These are phyloP conservation scores for Hemicentrotus pulcherrimus DNA, from an alignment of 35 echinoderm and acorn worm species.

Conservation along the genomic window DNA sequence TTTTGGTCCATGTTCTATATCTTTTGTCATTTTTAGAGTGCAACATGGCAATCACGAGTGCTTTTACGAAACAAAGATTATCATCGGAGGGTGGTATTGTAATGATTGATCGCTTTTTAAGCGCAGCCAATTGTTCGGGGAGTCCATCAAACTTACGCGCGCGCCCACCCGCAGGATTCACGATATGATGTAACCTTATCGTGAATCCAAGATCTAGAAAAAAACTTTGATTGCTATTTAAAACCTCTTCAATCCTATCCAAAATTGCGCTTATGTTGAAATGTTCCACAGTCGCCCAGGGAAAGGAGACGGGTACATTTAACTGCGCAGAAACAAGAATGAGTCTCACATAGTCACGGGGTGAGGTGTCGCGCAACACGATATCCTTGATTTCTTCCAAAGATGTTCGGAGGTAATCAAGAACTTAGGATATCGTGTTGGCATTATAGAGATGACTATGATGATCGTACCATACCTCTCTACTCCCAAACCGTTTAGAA, in stretches of 20 bases:
- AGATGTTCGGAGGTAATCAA: not conserved
- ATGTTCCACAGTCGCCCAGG: not conserved
- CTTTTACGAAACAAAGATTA: conserved; percentile 8
- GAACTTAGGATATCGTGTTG: not conserved
- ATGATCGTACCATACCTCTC: conserved; percentile 31
- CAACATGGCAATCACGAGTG: not conserved
- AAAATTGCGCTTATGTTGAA: not conserved
- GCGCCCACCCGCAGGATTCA: not conserved
- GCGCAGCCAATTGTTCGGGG: not conserved
- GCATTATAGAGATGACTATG: not conserved
- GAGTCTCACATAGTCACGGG: not conserved
- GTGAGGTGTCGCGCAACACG: not conserved
- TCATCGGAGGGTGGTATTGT: not conserved
- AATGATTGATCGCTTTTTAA: not conserved
- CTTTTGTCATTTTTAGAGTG: not conserved
- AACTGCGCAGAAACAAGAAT: conserved; percentile 8
- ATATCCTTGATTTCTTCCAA: not conserved
- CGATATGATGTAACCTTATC: not conserved
- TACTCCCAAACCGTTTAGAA: not conserved
- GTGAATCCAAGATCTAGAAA: conserved; percentile 4
- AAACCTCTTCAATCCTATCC: conserved; percentile 14
- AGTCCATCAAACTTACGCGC: not conserved
- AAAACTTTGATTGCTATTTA: conserved; percentile 30
- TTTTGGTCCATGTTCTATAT: not conserved
- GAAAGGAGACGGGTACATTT: not conserved